Base-by-base conservation (phyloP, 1,140 invertebrate species). In the Thalassaphorura encarpata region DNA sequence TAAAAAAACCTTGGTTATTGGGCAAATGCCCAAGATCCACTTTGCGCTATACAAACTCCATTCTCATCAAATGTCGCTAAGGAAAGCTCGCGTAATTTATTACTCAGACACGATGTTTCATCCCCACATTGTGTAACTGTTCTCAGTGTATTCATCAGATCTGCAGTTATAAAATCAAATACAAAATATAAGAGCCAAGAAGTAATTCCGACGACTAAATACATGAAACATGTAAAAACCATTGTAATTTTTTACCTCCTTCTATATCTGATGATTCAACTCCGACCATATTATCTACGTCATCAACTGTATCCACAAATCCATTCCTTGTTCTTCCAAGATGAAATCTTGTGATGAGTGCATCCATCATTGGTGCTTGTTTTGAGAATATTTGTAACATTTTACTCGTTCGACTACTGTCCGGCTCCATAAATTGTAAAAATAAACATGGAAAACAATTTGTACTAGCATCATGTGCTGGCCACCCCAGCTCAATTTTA, bases 391-490 rank as follows among this genome's bases (percentile, higher is more conserved):
- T 63, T 40, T 94, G 80, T 28, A 82, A 80, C 67, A 90, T 84
- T 72, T 92, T 92, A 41, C 85, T 90, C 31, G 89, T 85, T 61
- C 84, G 75, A 47, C 84, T 75, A 36, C 86, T 86, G 70, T 89
- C 88, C 69, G 89, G 85, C 19, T 89, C 83, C 68, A 87, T 81
- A 70, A 93, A 94, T 71, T 89, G 85, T 33, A 89, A 69, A 71
- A 93, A 92, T 47, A 95, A 76, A 70, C 88, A 93, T 16, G 90
- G 89, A 45, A 90, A 74, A 66, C 88, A 90, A 67, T 93, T 85
- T 15, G 83, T 82, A 74, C 88, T 88, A 55, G 83, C 78, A 67
- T 87, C 86, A 66, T 83, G 81, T 41, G 84, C 86, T 8, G 89
- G 86, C 68, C 87, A 81, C 0, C 85, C 86, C 70, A 85, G 87